Evolutionary conservation across 37 sponge, comb jelly and placozoan species (phyloP), one percentile per base, ranked within the genome.

Genomic region (Cladorhizidae sp.): DNA sequence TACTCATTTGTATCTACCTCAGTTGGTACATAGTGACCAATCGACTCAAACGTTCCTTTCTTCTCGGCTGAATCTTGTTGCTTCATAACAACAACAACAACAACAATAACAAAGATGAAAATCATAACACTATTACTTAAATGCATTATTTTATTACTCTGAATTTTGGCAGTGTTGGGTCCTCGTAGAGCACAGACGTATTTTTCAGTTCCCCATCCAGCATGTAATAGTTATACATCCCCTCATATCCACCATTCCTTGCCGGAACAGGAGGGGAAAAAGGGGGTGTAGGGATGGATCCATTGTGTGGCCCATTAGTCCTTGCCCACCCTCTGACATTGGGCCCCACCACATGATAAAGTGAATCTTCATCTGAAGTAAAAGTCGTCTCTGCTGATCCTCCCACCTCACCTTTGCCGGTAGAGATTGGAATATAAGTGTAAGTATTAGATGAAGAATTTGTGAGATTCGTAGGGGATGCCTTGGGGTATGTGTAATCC

Each of bases 401-500:
- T 72, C 73, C 51, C 73, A 45, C 39, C n/a, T 49, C 52, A 72
- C 45, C n/a, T n/a, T n/a, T n/a, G n/a, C n/a, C 14, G 31, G 69
- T 3, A 45, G 49, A 23, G 29, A 17, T 18, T 74, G 74, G 33
- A n/a, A 72, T 72, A 29, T 74, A 74, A 22, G 74, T 21, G 56
- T 61, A 76, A 7, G 1, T 1, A 6, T 17, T 61, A 26, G 25
- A 15, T 8, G 29, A 9, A 12, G 49, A 9, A 45, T 45, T 9
- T 12, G 49, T 45, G 9, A 9, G 9, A 45, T 42, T 40, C 21
- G 62, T 59, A 21, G 62, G 62, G 61, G 77, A 76, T n/a, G 62
- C 63, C 40, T 55, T 76, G 62, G 77, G 77, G 62, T 76, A 76
- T 2, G 77, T 76, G 77, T 76, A 76, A 43, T 76, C 77, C 61